These are phyloP conservation scores for Oasisia sp. DNA, from an alignment of 2,888 invertebrate genomes.

Conservation along the genomic window DNA sequence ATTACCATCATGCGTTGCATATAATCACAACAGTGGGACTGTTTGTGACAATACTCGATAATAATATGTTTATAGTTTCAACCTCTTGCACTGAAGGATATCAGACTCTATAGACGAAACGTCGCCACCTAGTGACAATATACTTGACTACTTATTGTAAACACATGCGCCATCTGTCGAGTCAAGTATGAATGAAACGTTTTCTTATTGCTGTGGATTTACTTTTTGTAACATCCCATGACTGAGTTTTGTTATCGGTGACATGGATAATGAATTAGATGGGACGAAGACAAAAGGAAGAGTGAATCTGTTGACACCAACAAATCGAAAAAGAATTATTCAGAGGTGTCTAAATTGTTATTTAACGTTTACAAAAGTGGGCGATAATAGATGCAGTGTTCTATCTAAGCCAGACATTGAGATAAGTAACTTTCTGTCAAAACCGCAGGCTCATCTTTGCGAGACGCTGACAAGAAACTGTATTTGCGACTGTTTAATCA, in stretches of 20 bases:
- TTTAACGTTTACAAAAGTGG: background rate
- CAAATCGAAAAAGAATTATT: background rate
- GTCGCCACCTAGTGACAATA: background rate
- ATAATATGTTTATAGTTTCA: too few species aligned
- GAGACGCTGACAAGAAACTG: too few species aligned
- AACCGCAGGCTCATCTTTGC: too few species aligned
- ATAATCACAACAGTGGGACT: too few species aligned
- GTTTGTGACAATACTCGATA: too few species aligned
- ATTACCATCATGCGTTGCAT: too few species aligned
- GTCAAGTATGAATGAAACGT: background rate
- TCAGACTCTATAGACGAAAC: background rate
- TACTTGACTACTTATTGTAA: background rate
- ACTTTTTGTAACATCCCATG: background rate
- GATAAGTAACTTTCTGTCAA: too few species aligned
- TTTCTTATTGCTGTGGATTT: background rate
- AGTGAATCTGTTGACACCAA: conserved; percentile 9
- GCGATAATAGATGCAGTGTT: background rate
- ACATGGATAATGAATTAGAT: background rate
- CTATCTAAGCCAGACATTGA: too few species aligned
- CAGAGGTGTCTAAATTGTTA: background rate
- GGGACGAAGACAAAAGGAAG: background rate
- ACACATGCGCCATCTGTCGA: background rate
- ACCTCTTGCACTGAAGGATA: too few species aligned
- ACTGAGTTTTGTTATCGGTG: background rate
- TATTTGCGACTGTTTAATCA: too few species aligned